phyloP scores from a whole-genome alignment of 2,113 vertebrate genomes.

The Melierax canorus region DNA sequence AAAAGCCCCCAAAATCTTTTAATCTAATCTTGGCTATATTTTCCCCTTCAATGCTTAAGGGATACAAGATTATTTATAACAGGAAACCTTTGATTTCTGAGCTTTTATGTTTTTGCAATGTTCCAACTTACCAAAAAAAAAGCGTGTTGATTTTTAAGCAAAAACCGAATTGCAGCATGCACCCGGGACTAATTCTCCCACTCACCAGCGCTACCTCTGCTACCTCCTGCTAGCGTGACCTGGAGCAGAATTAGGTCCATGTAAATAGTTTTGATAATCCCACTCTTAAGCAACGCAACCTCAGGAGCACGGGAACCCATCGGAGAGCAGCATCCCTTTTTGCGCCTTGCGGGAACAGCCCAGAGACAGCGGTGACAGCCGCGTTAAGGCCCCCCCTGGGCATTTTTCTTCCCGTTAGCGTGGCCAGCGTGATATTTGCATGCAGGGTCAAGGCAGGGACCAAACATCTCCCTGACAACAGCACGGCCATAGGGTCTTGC shows the following conservation, averaged over 20 bases:
- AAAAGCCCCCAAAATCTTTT: conserved; percentile 35
- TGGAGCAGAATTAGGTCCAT: neutral
- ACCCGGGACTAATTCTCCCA: neutral
- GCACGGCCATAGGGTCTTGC: neutral
- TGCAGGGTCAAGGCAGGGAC: neutral
- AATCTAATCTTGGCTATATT: conserved; percentile 49
- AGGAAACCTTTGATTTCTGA: conserved; percentile 79
- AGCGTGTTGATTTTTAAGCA: neutral
- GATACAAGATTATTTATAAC: conserved; percentile 72
- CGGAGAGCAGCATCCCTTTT: neutral
- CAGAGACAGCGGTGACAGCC: neutral
- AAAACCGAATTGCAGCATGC: neutral
- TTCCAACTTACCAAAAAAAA: neutral
- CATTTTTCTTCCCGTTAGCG: neutral
- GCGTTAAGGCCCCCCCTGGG: neutral
- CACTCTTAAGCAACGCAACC: neutral
- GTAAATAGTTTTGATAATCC: neutral
- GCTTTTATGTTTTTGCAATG: conserved; percentile 50
- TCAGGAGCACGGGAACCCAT: rapidly evolving
- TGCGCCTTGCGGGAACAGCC: neutral
- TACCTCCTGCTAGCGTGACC: neutral
- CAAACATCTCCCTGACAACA: neutral
- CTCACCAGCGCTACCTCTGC: neutral
- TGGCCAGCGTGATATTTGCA: rapidly evolving
- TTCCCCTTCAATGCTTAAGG: conserved; percentile 59